A percentile compares a stretch with the other conserved stretches of the same genome.
These are phyloP conservation scores for Oncorhynchus tshawytscha DNA, from an alignment of 2,113 vertebrate genomes.

Conservation along the genomic window DNA sequence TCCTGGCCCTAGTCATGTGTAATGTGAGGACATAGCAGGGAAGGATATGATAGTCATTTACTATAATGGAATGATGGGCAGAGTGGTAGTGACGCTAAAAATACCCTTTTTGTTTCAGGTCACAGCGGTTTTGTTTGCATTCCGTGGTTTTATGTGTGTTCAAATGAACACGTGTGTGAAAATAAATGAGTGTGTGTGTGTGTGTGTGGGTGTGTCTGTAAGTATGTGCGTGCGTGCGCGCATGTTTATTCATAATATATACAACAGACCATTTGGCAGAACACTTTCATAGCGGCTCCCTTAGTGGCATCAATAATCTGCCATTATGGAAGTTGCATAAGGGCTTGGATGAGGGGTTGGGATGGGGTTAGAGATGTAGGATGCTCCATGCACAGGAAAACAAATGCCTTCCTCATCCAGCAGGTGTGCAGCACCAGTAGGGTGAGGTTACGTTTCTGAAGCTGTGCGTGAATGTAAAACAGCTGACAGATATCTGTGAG, in stretches of 20 bases:
- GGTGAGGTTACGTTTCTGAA: no score
- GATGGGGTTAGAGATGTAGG: slow-evolving; percentile 31
- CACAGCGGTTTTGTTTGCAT: background rate
- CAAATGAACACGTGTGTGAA: background rate
- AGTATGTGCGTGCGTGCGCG: slow-evolving; percentile 16
- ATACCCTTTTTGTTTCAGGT: background rate
- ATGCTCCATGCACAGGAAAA: slow-evolving; percentile 41
- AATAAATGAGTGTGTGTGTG: slow-evolving; percentile 1
- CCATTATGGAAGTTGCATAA: slow-evolving; percentile 41
- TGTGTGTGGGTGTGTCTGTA: background rate
- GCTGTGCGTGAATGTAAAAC: slow-evolving; percentile 1
- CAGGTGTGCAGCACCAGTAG: slow-evolving; percentile 21
- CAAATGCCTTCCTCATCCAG: slow-evolving; percentile 50
- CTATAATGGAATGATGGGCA: slow-evolving; percentile 8
- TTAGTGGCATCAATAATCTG: slow-evolving; percentile 31
- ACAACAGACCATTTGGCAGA: slow-evolving; percentile 43
- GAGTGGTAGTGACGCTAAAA: background rate
- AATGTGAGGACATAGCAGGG: slow-evolving; percentile 26
- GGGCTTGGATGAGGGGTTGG: slow-evolving; percentile 39
- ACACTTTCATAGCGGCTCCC: slow-evolving; percentile 15
- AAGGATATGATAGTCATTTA: slow-evolving; percentile 1
- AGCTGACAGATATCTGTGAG: background rate
- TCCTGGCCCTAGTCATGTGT: slow-evolving; percentile 13
- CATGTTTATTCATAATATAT: slow-evolving; percentile 26
- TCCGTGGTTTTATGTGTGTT: slow-evolving; percentile 5